phyloP scores from a whole-genome alignment of 37 sponge, comb jelly and placozoan genomes.

The Petrosia ficiformis region DNA sequence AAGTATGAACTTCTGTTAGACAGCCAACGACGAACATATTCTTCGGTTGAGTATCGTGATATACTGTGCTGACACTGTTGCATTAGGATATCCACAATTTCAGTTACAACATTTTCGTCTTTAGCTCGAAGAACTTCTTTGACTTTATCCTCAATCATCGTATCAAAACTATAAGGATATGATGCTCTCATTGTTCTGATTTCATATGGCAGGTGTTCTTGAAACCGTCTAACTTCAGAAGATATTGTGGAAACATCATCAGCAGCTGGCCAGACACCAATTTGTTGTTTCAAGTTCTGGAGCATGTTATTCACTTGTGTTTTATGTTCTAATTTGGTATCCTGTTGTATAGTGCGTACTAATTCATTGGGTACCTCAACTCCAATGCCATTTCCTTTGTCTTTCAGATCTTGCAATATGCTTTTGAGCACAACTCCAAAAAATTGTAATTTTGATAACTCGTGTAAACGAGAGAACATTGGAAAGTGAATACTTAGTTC shows the following conservation, averaged over 20 bases:
- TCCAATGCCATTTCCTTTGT: not conserved
- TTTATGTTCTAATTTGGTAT: not conserved
- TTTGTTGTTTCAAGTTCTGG: not conserved
- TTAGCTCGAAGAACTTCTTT: not conserved
- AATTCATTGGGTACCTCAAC: constrained; percentile 6
- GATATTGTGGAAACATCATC: not conserved
- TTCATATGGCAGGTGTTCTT: not conserved
- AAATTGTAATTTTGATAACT: constrained; percentile 54
- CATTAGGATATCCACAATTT: constrained; percentile 8
- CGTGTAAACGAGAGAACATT: constrained; percentile 56
- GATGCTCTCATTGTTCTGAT: too few species aligned
- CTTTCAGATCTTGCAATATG: constrained; percentile 10
- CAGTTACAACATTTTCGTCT: not conserved
- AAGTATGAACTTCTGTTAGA: not conserved
- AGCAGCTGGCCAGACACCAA: not conserved
- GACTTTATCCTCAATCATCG: not conserved
- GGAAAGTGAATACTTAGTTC: constrained; percentile 51
- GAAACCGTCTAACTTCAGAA: not conserved
- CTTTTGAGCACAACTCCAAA: constrained; percentile 1
- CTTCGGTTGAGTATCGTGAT: not conserved
- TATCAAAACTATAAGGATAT: not conserved
- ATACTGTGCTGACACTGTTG: not conserved
- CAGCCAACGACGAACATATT: constrained; percentile 13
- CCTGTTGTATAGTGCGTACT: not conserved
- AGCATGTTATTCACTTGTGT: not conserved